A percentile compares a stretch with the other conserved stretches of the same genome.
phyloP scores from a whole-genome alignment of 53 echinoderm and acorn worm genomes.

The Zoroaster sp. region DNA sequence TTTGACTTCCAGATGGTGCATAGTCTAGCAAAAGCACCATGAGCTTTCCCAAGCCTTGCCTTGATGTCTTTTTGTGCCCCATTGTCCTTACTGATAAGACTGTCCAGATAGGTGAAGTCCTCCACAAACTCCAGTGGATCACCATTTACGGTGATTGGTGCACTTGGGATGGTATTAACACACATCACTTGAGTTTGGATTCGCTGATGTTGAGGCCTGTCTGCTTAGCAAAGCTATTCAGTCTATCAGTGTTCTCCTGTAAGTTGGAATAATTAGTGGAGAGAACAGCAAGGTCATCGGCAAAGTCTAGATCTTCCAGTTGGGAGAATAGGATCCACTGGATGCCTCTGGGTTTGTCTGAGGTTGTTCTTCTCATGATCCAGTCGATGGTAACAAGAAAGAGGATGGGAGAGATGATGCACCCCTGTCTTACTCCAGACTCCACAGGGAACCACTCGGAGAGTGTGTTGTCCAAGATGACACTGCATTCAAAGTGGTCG shows the following conservation, averaged over 20 bases:
- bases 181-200: not conserved
- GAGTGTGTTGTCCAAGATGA: no score
- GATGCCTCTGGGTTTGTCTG: not conserved
- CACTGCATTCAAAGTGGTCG: no score
- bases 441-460: no score
- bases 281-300: constrained; percentile 25
- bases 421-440: no score
- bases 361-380: no score
- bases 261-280: not conserved
- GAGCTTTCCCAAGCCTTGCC: no score
- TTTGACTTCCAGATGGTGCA: not conserved
- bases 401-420: no score
- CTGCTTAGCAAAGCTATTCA: not conserved
- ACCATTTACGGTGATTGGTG: not conserved
- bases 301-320: constrained; percentile 37
- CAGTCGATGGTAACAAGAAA: no score
- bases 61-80: no score
- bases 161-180: not conserved
- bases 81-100: not conserved
- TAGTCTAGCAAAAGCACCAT: not conserved
- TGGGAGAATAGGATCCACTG: constrained; percentile 10
- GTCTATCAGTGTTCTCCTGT: constrained; percentile 23
- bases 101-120: not conserved
- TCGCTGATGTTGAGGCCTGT: not conserved
- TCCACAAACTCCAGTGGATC: not conserved